These are phyloP conservation scores for Calameuta pallipes DNA, from an alignment of 2,888 invertebrate species.

Conservation along the genomic window DNA sequence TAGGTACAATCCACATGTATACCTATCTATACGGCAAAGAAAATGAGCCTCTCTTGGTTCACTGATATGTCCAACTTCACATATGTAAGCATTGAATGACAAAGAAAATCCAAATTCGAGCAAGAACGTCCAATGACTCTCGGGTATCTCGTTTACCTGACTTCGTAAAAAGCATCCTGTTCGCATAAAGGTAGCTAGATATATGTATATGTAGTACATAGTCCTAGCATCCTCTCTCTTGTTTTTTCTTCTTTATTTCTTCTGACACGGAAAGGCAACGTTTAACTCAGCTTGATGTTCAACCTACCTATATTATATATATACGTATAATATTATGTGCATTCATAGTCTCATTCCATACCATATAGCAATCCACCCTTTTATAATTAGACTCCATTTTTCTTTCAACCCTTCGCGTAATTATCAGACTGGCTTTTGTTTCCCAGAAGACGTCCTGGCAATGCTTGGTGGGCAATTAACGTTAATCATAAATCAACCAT, in stretches of 20 bases:
- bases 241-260: not conserved
- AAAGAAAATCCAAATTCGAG: not conserved
- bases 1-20: not conserved
- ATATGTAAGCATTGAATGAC: not conserved
- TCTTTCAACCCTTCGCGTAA: not conserved
- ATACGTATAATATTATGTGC: not conserved
- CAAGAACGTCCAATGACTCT: not conserved
- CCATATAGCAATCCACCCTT: not conserved
- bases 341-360: not conserved
- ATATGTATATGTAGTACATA: not conserved
- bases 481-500: not conserved
- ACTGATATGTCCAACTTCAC: not conserved
- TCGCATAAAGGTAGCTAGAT: not conserved
- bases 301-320: not conserved
- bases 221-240: not conserved
- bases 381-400: not conserved
- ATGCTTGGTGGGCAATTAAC: not conserved
- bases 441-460: not conserved
- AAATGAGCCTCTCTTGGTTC: too few species aligned
- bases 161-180: not conserved
- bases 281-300: not conserved
- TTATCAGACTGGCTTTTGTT: not conserved
- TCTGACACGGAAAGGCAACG: not conserved
- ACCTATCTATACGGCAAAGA: too few species aligned
- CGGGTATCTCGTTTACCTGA: not conserved